Evolutionary conservation across 2,797 vertebrate species (phyloP).

Genomic region (Numenius phaeopus): DNA sequence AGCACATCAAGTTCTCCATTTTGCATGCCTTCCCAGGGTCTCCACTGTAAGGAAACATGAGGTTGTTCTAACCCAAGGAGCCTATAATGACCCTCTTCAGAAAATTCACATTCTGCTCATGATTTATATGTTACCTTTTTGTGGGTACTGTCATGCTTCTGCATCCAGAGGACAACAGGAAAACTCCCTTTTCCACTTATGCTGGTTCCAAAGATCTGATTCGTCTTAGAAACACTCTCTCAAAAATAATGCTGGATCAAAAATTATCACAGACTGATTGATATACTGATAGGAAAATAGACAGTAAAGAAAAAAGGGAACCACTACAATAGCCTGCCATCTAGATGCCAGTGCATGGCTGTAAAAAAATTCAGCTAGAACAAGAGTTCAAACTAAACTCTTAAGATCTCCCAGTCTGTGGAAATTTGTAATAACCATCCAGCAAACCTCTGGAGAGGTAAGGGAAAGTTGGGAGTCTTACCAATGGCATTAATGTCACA

Average conservation of each 20-base stretch:
- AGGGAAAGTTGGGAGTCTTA: neutral
- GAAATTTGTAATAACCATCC: neutral
- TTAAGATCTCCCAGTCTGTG: neutral
- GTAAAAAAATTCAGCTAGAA: neutral
- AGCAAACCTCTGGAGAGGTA: neutral
- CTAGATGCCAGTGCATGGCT: neutral
- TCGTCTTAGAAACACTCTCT: neutral
- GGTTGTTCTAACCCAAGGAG: neutral
- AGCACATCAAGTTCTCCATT: neutral
- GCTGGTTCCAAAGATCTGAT: neutral
- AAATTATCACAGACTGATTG: neutral
- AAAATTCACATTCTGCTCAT: neutral
- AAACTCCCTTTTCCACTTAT: neutral
- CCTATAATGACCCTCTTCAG: neutral
- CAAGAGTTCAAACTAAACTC: neutral
- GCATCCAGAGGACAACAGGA: neutral
- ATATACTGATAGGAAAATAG: neutral
- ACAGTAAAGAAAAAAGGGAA: neutral
- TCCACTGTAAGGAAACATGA: neutral
- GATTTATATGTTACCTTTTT: neutral
- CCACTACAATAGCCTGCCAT: neutral
- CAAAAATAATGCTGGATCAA: neutral
- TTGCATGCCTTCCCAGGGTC: neutral
- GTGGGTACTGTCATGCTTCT: neutral
- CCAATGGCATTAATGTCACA: rapidly evolving